Evolutionary conservation across 2,888 invertebrate genomes (phyloP), one percentile per base, ranked within the genome.

Genomic region (Geophilus truncorum): DNA sequence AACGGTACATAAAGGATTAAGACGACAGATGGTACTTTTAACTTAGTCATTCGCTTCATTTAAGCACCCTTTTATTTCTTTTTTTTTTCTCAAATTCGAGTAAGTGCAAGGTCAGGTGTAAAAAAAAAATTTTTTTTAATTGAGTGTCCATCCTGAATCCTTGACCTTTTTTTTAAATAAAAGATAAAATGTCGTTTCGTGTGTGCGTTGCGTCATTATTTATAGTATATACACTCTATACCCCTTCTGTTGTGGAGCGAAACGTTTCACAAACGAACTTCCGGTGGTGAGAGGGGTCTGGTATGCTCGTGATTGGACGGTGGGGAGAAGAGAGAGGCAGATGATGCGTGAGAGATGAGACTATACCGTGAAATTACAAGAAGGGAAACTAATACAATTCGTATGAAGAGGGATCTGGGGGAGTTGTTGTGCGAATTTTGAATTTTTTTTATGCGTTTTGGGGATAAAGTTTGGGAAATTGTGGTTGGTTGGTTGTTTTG

Each of bases 261-360:
- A 25, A 70, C 70, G n/a, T 28, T 62, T 62, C 15, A 62, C 62
- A 62, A 62, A 62, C 28, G 70, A 28, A 70, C 70, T 70, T 70
- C 70, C 70, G 23, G 70, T 70, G 57, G 70, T 28, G 28, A 70
- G 70, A 9, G 70, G 70, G 25, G 25, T 0, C 9, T 70, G 70
- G 2, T 9, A 25, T 25, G 12, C 70, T 28, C 70, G 70, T 70
- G 70, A 70, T 70, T 25, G 70, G 70, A 70, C 70, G 70, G 4
- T 70, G 70, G 70, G 70, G 45, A 12, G 36, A 12, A 36, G 36
- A 18, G 57, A 10, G 57, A n/a, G 28, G 23, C 28, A 70, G 70
- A 70, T 70, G 70, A 70, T 70, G 70, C 70, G 70, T 70, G 70
- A 70, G 62, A 62, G 70, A 70, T 70, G 70, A 7, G 70, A 70